A percentile compares a stretch with the other conserved stretches of the same genome.
These are phyloP conservation scores for Hetaerina americana DNA, from an alignment of 1,140 invertebrate species.

Conservation along the genomic window DNA sequence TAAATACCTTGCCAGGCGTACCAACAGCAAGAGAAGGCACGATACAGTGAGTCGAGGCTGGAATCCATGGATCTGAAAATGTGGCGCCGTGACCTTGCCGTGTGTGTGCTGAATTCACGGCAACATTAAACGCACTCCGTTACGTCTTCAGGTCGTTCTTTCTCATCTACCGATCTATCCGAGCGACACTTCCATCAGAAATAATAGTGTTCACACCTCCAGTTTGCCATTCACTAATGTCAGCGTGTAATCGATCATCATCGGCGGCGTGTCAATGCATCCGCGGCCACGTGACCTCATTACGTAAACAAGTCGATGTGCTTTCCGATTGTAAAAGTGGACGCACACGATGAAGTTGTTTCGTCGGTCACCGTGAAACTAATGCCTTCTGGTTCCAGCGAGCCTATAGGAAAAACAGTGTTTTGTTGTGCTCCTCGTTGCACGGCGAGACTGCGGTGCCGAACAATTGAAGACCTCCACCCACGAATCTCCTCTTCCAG, in stretches of 20 bases:
- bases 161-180: no score
- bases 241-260: background rate
- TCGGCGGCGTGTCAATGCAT: background rate
- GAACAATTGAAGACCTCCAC: no score
- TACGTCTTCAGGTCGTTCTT: no score
- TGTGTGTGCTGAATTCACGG: background rate
- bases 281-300: background rate
- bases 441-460: no score
- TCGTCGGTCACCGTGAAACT: no score
- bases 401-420: no score
- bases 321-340: no score
- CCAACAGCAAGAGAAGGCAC: background rate
- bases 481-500: background rate
- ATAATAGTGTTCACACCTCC: no score
- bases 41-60: slow-evolving; percentile 1
- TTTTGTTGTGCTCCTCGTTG: no score
- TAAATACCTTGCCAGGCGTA: slow-evolving; percentile 7
- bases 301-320: background rate
- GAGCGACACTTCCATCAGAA: no score
- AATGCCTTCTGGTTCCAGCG: no score
- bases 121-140: background rate
- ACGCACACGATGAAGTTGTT: no score
- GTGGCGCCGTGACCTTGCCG: background rate
- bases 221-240: background rate
- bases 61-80: slow-evolving; percentile 7